Percentiles rank a stretch among this genome's conserved stretches.
phyloP scores from a whole-genome alignment of 2,113 vertebrate species.

The Alexandromys fortis region DNA sequence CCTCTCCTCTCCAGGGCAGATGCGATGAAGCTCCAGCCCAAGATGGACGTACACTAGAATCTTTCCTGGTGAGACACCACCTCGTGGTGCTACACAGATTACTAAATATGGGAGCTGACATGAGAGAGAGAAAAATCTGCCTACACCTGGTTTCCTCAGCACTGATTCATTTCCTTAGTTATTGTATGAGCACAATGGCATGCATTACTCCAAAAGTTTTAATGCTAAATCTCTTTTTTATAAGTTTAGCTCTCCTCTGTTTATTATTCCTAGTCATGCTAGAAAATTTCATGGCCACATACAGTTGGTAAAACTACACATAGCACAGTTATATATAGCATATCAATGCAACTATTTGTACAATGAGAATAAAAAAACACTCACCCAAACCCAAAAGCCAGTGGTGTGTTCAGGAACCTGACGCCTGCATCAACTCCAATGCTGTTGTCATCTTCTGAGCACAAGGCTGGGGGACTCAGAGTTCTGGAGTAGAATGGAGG shows the following conservation, averaged over 20 bases:
- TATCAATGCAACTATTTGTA: not conserved
- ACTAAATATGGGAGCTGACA: not conserved
- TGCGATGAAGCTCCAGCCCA: too few species aligned
- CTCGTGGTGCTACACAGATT: too few species aligned
- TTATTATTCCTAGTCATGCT: not conserved
- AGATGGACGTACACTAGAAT: too few species aligned
- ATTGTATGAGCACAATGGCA: not conserved
- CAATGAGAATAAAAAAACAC: not conserved
- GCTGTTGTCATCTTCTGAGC: not conserved
- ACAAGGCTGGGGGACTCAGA: not conserved
- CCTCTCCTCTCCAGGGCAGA: too few species aligned
- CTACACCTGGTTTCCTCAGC: not conserved
- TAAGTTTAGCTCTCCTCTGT: not conserved
- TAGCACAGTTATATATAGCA: not conserved
- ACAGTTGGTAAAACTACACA: not conserved
- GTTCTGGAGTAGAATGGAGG: not conserved
- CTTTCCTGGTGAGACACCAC: too few species aligned
- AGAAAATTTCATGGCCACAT: not conserved
- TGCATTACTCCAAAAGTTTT: not conserved
- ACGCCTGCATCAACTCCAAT: not conserved
- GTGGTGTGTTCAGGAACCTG: not conserved
- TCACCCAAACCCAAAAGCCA: not conserved
- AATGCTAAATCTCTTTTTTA: not conserved
- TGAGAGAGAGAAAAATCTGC: not conserved
- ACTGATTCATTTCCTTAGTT: not conserved